Percentiles rank a stretch among this genome's conserved stretches.
Evolutionary conservation across 1,140 invertebrate species (phyloP).

Genomic region (Pogonus chalceus): DNA sequence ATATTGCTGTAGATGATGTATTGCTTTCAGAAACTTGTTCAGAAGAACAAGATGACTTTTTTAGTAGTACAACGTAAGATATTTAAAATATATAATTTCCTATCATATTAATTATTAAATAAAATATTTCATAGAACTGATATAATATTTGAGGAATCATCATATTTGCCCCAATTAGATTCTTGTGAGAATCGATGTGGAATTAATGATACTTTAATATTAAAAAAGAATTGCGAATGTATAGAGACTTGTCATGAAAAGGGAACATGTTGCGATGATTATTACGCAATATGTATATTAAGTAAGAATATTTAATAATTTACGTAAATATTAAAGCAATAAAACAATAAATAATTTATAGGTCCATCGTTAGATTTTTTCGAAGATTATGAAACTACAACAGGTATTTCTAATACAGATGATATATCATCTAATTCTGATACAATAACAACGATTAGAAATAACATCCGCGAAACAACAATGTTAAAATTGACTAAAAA

Average conservation of each 20-base stretch:
- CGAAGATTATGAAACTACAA: neutral
- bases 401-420: too few relatives aligned
- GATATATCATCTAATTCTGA: too few relatives aligned
- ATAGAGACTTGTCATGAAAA: neutral
- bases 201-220: neutral
- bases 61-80: slow-evolving; percentile 20
- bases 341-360: neutral
- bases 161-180: neutral
- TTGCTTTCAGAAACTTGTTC: slow-evolving; percentile 25
- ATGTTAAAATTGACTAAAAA: too few relatives aligned
- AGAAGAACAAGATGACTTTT: slow-evolving; percentile 13
- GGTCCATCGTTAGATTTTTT: neutral
- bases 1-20: slow-evolving; percentile 67
- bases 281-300: slow-evolving; percentile 7
- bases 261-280: slow-evolving; percentile 7
- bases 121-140: too few relatives aligned
- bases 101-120: too few relatives aligned
- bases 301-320: too few relatives aligned
- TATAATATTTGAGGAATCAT: neutral
- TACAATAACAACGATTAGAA: too few relatives aligned
- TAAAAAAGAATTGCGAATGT: neutral
- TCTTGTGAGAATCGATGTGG: slow-evolving; percentile 4
- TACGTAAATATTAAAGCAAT: too few relatives aligned
- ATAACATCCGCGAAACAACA: too few relatives aligned
- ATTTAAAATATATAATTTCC: too few relatives aligned